Base-by-base conservation (phyloP, 2,113 vertebrate species). In the Eretmochelys imbricata region DNA sequence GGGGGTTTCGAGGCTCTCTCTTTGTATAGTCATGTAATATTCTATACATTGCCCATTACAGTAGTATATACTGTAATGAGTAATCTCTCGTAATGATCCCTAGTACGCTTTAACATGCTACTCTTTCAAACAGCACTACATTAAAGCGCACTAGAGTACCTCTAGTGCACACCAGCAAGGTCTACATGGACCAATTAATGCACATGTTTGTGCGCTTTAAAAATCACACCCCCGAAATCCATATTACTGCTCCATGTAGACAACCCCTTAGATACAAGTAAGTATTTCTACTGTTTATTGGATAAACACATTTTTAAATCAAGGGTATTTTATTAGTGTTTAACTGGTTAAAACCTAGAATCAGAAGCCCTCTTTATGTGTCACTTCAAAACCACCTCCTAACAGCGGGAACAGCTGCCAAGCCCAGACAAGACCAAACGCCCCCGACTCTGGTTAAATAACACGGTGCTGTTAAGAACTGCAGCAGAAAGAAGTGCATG, bases 401-500 rank as follows among this genome's bases (percentile, higher is more conserved):
- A 62, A 13, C 57, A 62, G 57, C 14, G 57, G 48, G n/a, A 38
- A 62, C 57, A 62, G 57, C 57, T 62, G 76, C 5, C 19, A 35
- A 51, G 16, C 14, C 38, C 1, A 53, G 80, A 65, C 69, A 78
- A 38, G 0, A 3, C 2, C 38, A 80, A 10, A 22, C 14, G 29
- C 11, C 53, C 1, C 59, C 4, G 19, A 4, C 5, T 19, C 14
- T 22, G n/a, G 13, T 8, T 38, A 22, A 72, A 38, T 57, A 16
- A 29, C 75, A 16, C 17, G 4, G 38, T 1, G 38, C 13, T 35
- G 82, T 53, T 27, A 54, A 42, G 1, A 16, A 48, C 42, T 14
- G 10, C 76, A 12, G 7, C 24, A 6, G 16, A 6, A 46, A 46
- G 2, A 38, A 38, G 46, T 0, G 6, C 35, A 6, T 0, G 0